A percentile compares a stretch with the other conserved stretches of the same genome.
phyloP scores from a whole-genome alignment of 2,888 invertebrate species.

The Himalopsyche tibetana region DNA sequence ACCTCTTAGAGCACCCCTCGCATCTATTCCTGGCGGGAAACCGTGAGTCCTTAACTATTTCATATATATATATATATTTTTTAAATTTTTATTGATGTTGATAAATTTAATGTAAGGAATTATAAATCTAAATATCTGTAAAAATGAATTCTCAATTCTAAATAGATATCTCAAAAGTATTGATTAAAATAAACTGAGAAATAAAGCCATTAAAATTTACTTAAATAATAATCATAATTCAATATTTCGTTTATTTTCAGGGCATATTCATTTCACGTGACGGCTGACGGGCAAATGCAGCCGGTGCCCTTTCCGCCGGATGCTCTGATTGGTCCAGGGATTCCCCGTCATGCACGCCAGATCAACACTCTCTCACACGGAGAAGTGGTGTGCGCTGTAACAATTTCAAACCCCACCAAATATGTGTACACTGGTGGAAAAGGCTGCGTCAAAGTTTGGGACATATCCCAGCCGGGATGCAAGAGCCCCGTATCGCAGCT shows the following conservation, averaged over 20 bases:
- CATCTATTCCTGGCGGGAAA: slow-evolving; percentile 88
- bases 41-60: slow-evolving; percentile 80
- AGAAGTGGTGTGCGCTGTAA: slow-evolving; percentile 98
- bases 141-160: too few species aligned
- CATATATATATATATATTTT: background rate
- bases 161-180: too few species aligned
- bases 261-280: slow-evolving; percentile 96
- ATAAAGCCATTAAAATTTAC: background rate
- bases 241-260: slow-evolving; percentile 73
- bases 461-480: slow-evolving; percentile 91
- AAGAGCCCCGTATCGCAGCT: slow-evolving; percentile 94
- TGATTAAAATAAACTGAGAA: too few species aligned
- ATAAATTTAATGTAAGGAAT: too few species aligned
- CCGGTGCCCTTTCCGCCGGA: slow-evolving; percentile 97
- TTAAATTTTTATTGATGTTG: too few species aligned
- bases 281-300: slow-evolving; percentile 91
- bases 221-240: background rate
- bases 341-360: slow-evolving; percentile 94
- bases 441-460: slow-evolving; percentile 98
- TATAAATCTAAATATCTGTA: too few species aligned
- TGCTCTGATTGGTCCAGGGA: slow-evolving; percentile 94
- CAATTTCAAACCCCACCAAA: slow-evolving; percentile 94
- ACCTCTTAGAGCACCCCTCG: slow-evolving; percentile 75
- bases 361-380: slow-evolving; percentile 96
- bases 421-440: slow-evolving; percentile 97